Percentiles rank a stretch among this genome's conserved stretches.
phyloP scores from a whole-genome alignment of 2,888 invertebrate species.

The Lathronympha strigana region DNA sequence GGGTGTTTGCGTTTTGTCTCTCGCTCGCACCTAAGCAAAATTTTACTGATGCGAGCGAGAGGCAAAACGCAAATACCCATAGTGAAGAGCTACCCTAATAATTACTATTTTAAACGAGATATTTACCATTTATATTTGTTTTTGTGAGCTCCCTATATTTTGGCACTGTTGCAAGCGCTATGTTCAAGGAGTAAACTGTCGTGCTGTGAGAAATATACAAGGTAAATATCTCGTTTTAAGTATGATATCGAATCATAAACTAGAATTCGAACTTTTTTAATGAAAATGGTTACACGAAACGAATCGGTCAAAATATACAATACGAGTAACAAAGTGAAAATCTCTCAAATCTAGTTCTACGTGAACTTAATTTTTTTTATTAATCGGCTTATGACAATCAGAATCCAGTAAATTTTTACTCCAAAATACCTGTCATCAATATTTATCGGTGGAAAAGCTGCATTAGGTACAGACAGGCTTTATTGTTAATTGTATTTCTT shows the following conservation, averaged over 20 bases:
- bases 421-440: conserved; percentile 15
- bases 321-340: neutral
- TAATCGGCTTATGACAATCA: conserved; percentile 38
- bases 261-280: neutral
- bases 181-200: too few species aligned
- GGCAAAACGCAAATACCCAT: too few species aligned
- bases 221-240: too few species aligned
- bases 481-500: conserved; percentile 15
- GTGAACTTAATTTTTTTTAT: conserved; percentile 34
- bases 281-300: neutral
- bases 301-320: conserved; percentile 1
- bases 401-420: conserved; percentile 16
- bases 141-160: too few species aligned
- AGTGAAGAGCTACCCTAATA: too few species aligned
- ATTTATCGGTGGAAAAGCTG: conserved; percentile 13
- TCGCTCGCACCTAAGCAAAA: too few species aligned
- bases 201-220: too few species aligned
- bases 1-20: too few species aligned
- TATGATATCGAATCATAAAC: neutral
- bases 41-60: too few species aligned
- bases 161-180: too few species aligned
- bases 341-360: conserved; percentile 13
- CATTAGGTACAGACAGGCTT: conserved; percentile 1
- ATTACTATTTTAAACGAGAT: too few species aligned
- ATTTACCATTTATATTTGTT: too few species aligned